Evolutionary conservation across 2,797 vertebrate genomes (phyloP).

Genomic region (Sebastes miniatus): DNA sequence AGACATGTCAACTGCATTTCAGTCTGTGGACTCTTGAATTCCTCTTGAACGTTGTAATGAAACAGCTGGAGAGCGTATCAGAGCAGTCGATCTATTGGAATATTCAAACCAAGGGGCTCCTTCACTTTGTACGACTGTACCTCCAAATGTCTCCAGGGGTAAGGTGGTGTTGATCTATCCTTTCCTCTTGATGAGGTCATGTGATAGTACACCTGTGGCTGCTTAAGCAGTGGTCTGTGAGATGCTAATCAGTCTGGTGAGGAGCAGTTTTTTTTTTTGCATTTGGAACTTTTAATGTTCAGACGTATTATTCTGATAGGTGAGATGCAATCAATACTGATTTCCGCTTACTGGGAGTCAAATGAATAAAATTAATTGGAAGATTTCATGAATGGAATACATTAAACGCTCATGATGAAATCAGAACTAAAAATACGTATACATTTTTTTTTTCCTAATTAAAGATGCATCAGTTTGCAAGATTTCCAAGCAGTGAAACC

Average conservation of each 20-base stretch:
- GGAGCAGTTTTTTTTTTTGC: background rate
- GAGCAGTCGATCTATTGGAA: background rate
- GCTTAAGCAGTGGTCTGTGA: background rate
- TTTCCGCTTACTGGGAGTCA: background rate
- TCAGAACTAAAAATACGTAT: background rate
- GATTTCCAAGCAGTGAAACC: slow-evolving; percentile 9
- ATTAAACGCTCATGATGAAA: slow-evolving; percentile 7
- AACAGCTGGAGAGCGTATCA: background rate
- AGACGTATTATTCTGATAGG: background rate
- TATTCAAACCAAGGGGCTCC: background rate
- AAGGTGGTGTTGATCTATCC: background rate
- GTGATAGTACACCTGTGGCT: background rate
- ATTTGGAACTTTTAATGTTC: background rate
- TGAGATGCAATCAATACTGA: background rate
- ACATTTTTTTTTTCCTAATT: background rate
- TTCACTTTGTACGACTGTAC: background rate
- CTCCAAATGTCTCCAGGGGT: background rate
- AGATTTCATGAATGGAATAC: background rate
- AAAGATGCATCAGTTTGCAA: slow-evolving; percentile 29
- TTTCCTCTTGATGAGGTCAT: background rate
- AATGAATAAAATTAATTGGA: slow-evolving; percentile 3
- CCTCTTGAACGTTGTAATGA: background rate
- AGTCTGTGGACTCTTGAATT: background rate
- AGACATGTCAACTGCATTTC: background rate
- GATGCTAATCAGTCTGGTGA: background rate